A percentile compares a stretch with the other conserved stretches of the same genome.
phyloP scores from a whole-genome alignment of 1,140 invertebrate genomes.

The Paracyclopina nana region DNA sequence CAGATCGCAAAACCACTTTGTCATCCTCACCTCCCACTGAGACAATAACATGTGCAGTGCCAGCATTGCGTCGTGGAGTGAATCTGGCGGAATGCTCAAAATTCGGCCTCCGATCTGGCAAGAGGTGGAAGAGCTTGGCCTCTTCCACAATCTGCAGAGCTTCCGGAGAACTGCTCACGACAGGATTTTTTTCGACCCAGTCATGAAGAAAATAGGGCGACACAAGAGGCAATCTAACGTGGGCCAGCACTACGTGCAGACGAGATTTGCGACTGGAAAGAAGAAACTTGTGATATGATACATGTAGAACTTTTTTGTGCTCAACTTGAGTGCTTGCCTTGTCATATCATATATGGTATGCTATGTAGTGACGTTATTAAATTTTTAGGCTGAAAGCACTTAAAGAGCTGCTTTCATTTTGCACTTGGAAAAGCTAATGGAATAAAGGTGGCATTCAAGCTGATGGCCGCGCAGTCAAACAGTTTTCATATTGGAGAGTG shows the following conservation, averaged over 20 bases:
- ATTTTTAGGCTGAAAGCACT: too few relatives aligned
- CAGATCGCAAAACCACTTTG: conserved; percentile 33
- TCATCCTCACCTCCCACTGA: conserved; percentile 37
- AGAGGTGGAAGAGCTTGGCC: conserved; percentile 32
- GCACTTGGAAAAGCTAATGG: too few relatives aligned
- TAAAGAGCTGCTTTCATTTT: too few relatives aligned
- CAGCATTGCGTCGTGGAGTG: conserved; percentile 20
- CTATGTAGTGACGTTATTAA: too few relatives aligned
- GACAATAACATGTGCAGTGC: conserved; percentile 29
- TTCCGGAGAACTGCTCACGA: conserved; percentile 17
- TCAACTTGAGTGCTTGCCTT: too few relatives aligned
- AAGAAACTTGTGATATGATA: too few relatives aligned
- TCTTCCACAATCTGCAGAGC: conserved; percentile 31
- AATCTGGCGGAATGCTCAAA: conserved; percentile 24
- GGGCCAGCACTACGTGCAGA: conserved; percentile 29
- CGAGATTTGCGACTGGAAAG: conserved; percentile 20
- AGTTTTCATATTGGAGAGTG: too few relatives aligned
- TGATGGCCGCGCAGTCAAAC: too few relatives aligned
- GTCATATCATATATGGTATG: too few relatives aligned
- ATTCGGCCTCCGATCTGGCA: conserved; percentile 31
- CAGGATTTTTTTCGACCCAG: conserved; percentile 28
- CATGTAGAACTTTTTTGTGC: too few relatives aligned
- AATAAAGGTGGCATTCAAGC: too few relatives aligned
- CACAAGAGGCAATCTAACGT: conserved; percentile 34
- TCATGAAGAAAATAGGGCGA: conserved; percentile 39